Base-by-base conservation (phyloP, 2,888 invertebrate genomes). In the Stenodera caucasica region DNA sequence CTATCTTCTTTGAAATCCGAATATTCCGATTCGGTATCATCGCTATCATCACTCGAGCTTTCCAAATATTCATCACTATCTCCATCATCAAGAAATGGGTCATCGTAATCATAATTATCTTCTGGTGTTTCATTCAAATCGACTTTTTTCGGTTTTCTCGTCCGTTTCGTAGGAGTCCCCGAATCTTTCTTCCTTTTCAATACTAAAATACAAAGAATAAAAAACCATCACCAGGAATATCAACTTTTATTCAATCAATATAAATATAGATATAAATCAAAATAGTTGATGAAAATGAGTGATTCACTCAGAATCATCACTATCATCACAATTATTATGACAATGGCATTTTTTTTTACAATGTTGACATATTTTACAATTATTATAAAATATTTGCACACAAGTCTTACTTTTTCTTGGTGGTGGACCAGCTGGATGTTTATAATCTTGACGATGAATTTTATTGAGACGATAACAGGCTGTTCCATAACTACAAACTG, bases 401-500 rank as follows among this genome's bases (percentile, higher is more conserved):
- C 1, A 14, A 18, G 11, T 32, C 56, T 56, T 56, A 56, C 57
- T 35, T 50, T 56, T 55, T 9, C 26, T 67, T 15, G 67, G 66
- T 15, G 70, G 69, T 14, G 72, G 70, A 49, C 60, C 61, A 9
- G 60, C 33, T 0, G 78, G 82, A 72, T 86, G 85, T 12, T 81
- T 77, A 75, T 83, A 87, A 53, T 82, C 75, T 60, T 74, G 74
- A 75, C 84, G 83, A 76, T 90, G 90, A 0, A 84, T 80, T 29
- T 82, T 79, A 78, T 87, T 87, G 53, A 77, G 81, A 37, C 85
- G 82, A 67, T 83, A 83, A 75, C 89, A 90, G 5, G 71, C 68
- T 9, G 77, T 77, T 1, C 89, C 89, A 72, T 81, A 87, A 18
- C 82, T 83, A 68, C 90, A 90, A 53, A 76, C 78, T 7, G 84